phyloP scores from a whole-genome alignment of 2,797 vertebrate genomes.

The Anguilla anguilla region DNA sequence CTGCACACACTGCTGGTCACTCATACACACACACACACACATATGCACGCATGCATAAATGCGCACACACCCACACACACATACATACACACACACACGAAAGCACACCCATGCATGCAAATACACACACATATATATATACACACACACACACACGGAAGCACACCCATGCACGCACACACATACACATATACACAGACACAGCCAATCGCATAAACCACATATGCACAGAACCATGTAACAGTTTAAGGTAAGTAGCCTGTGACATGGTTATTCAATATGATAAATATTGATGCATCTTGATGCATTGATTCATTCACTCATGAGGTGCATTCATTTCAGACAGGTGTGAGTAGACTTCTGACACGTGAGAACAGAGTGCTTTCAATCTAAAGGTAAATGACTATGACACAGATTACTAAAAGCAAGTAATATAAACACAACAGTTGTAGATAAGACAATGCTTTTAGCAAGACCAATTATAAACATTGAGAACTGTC shows the following conservation, averaged over 20 bases:
- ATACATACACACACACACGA: neutral
- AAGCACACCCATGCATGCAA: neutral
- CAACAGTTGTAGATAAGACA: neutral
- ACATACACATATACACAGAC: neutral
- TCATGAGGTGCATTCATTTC: neutral
- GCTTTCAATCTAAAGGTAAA: neutral
- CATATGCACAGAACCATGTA: neutral
- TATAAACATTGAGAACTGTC: neutral
- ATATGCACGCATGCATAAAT: conserved; percentile 12
- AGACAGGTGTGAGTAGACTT: neutral
- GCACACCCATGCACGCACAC: conserved; percentile 8
- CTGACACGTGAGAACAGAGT: neutral
- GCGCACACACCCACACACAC: conserved; percentile 7
- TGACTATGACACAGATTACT: neutral
- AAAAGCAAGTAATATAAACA: neutral
- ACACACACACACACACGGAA: neutral
- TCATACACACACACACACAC: conserved; percentile 20
- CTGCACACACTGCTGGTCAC: conserved; percentile 33
- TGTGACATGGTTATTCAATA: neutral
- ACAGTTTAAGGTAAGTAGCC: neutral
- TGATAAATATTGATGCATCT: neutral
- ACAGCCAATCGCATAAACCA: neutral
- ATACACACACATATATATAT: conserved; percentile 11
- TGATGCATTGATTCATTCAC: neutral
- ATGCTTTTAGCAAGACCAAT: neutral